Conservation (phyloP, 2,113 vertebrate species). For the Megaceryle maxima region DNA sequence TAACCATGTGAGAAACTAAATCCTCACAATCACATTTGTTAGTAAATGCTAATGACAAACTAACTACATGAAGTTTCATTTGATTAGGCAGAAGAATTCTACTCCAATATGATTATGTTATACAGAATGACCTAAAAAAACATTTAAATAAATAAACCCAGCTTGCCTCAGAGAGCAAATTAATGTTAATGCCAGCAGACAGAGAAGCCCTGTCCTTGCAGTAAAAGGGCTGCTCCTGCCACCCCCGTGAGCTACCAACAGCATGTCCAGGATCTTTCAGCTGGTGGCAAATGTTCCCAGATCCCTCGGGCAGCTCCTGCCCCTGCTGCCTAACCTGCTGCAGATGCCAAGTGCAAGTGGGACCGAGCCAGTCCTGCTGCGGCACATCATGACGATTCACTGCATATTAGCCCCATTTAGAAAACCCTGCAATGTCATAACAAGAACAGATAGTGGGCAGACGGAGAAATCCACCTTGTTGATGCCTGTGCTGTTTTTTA, state of each 20-base stretch:
- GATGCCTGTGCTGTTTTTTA: neutral
- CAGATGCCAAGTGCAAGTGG: fast-evolving
- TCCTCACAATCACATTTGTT: conserved; percentile 75
- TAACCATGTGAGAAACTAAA: conserved; percentile 77
- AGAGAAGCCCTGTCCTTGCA: neutral
- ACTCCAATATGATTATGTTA: conserved; percentile 74
- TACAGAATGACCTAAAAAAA: conserved; percentile 43
- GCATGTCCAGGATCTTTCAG: neutral
- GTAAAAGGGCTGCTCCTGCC: neutral
- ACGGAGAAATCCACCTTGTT: neutral
- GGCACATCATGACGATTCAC: neutral
- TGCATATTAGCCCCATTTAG: neutral
- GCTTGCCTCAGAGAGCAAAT: conserved; percentile 13
- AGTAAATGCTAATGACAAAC: conserved; percentile 78
- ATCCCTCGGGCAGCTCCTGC: neutral
- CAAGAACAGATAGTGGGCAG: neutral
- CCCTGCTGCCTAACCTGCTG: neutral
- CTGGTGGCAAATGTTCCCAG: neutral
- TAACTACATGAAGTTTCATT: conserved; percentile 73
- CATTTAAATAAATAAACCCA: neutral
- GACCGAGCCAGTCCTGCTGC: neutral
- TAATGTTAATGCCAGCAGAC: neutral
- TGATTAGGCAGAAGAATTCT: conserved; percentile 76
- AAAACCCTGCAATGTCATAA: neutral
- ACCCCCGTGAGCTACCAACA: neutral